Evolutionary conservation across 2,797 vertebrate genomes (phyloP).

Genomic region (Notolepis coatsorum): DNA sequence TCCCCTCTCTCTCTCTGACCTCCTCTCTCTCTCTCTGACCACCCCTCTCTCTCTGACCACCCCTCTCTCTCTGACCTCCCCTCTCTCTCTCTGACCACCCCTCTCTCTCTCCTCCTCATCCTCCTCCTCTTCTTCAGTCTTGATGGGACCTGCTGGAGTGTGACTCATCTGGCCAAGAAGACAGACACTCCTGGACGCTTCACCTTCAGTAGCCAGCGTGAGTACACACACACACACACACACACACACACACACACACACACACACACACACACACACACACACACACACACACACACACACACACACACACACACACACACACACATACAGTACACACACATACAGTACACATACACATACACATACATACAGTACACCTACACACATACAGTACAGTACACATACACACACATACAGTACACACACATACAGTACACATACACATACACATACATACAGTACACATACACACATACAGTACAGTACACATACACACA

Average conservation of each 20-base stretch:
- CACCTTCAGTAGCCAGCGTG: conserved; percentile 84
- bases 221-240: conserved; percentile 53
- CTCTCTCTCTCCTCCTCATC: not conserved
- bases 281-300: not conserved
- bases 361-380: not conserved
- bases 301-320: not conserved
- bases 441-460: not conserved
- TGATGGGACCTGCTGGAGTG: conserved; percentile 83
- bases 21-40: not conserved
- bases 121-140: conserved; percentile 63
- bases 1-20: not conserved
- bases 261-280: not conserved
- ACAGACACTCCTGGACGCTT: conserved; percentile 82
- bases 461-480: not conserved
- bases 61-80: too few relatives aligned
- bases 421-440: not conserved
- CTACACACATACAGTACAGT: not conserved
- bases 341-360: not conserved
- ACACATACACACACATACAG: too few relatives aligned
- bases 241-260: not conserved
- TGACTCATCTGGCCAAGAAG: conserved; percentile 79
- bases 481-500: not conserved
- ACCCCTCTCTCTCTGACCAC: not conserved
- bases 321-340: not conserved
- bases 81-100: not conserved